Conservation (phyloP, 2,113 vertebrate genomes). For the Notarius lentiginosus region DNA sequence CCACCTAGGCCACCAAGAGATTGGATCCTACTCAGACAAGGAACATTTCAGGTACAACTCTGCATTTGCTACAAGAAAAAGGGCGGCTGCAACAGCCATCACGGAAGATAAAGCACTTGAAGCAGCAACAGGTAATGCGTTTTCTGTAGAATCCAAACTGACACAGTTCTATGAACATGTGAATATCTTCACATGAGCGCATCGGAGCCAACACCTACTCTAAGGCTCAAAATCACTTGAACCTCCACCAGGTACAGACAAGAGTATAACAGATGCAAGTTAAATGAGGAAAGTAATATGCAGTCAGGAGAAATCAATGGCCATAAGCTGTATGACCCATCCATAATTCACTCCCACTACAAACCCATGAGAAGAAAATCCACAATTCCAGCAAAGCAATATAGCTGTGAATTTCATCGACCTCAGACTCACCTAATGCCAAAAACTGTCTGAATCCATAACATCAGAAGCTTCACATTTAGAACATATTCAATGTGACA, state of each 20-base stretch:
- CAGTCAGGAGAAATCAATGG: background rate
- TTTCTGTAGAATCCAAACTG: background rate
- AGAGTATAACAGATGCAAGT: background rate
- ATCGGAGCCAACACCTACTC: background rate
- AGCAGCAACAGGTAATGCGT: background rate
- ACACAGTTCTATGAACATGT: background rate
- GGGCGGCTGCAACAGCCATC: background rate
- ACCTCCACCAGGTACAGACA: background rate
- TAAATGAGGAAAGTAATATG: background rate
- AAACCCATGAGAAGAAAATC: background rate
- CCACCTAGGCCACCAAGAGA: background rate
- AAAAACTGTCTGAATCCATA: background rate
- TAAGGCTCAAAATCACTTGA: background rate
- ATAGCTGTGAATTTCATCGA: background rate
- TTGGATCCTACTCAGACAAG: background rate
- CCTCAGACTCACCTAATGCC: background rate
- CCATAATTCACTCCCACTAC: background rate
- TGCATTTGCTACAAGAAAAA: background rate
- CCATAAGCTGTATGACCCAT: background rate
- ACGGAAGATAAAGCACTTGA: background rate
- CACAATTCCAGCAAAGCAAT: background rate
- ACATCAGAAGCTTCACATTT: no score
- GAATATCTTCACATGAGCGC: background rate
- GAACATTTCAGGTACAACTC: background rate
- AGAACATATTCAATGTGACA: background rate